Percentiles rank a stretch among this genome's conserved stretches.
These are phyloP conservation scores for Parambassis ranga DNA, from an alignment of 2,797 vertebrate genomes.

Conservation along the genomic window DNA sequence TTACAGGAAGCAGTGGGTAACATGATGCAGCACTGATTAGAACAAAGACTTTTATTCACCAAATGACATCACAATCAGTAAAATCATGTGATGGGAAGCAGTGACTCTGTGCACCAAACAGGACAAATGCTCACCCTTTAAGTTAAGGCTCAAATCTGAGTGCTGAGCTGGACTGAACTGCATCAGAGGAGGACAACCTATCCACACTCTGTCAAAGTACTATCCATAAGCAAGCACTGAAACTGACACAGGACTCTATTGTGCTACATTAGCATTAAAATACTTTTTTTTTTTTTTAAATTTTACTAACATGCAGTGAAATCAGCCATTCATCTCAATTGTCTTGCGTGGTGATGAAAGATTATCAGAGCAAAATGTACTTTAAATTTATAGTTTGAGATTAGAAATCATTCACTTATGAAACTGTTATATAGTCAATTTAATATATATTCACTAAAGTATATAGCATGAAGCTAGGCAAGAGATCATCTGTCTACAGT, in stretches of 20 bases:
- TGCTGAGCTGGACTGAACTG: background rate
- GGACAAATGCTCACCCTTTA: background rate
- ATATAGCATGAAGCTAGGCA: conserved; percentile 60
- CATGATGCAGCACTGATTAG: background rate
- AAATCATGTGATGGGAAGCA: background rate
- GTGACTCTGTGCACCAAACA: background rate
- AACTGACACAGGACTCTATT: conserved; percentile 65
- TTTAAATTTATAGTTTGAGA: conserved; percentile 41
- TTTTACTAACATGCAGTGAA: conserved; percentile 65
- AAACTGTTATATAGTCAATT: conserved; percentile 63
- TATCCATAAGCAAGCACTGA: conserved; percentile 36
- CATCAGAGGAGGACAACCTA: background rate
- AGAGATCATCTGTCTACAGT: conserved; percentile 50
- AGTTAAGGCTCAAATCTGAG: background rate
- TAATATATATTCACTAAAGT: conserved; percentile 76
- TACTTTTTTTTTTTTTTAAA: conserved; percentile 40
- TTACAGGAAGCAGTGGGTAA: conserved; percentile 3
- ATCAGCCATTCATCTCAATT: conserved; percentile 48
- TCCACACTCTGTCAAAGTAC: conserved; percentile 10
- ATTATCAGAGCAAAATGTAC: conserved; percentile 27
- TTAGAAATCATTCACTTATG: conserved; percentile 60
- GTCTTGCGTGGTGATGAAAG: conserved; percentile 41
- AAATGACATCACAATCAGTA: background rate
- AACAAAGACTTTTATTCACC: too few relatives aligned
- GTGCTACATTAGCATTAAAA: conserved; percentile 84